Evolutionary conservation across 2,888 invertebrate genomes (phyloP).

Genomic region (Atrina japonica): DNA sequence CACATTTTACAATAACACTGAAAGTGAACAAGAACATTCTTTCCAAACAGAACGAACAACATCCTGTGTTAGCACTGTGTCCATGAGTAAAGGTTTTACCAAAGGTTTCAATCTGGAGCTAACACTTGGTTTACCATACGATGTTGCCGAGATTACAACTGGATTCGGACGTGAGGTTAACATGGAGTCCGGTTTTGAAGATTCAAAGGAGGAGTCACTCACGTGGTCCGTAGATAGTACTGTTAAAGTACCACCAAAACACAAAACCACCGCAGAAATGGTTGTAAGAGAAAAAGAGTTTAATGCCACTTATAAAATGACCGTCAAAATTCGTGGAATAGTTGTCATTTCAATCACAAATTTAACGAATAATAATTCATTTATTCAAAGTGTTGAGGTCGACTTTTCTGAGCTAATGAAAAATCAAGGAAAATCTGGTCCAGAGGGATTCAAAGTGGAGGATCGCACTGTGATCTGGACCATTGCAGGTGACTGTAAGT

Average conservation of each 20-base stretch:
- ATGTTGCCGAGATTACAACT: slow-evolving; percentile 78
- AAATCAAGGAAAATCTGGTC: slow-evolving; percentile 52
- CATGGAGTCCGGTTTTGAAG: slow-evolving; percentile 77
- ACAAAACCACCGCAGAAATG: slow-evolving; percentile 80
- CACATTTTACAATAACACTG: slow-evolving; percentile 77
- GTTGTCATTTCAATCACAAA: slow-evolving; percentile 79
- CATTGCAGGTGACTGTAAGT: slow-evolving; percentile 72
- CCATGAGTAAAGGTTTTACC: slow-evolving; percentile 74
- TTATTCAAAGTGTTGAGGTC: slow-evolving; percentile 76
- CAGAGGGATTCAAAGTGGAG: slow-evolving; percentile 56
- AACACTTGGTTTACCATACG: slow-evolving; percentile 81
- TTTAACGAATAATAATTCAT: slow-evolving; percentile 79
- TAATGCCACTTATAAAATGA: slow-evolving; percentile 79
- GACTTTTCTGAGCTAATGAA: slow-evolving; percentile 73
- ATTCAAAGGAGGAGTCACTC: slow-evolving; percentile 78
- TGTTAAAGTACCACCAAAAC: slow-evolving; percentile 78
- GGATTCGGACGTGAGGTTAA: slow-evolving; percentile 80
- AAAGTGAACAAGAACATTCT: slow-evolving; percentile 74
- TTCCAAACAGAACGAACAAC: slow-evolving; percentile 78
- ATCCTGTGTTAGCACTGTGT: slow-evolving; percentile 70
- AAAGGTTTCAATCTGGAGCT: slow-evolving; percentile 81
- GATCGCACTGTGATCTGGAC: slow-evolving; percentile 61
- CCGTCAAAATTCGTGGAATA: slow-evolving; percentile 75
- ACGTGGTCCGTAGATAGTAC: slow-evolving; percentile 82
- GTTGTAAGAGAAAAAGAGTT: slow-evolving; percentile 82